Percentiles rank a stretch among this genome's conserved stretches.
These are phyloP conservation scores for Palloptera scutellata DNA, from an alignment of 2,888 invertebrate species.

Conservation along the genomic window DNA sequence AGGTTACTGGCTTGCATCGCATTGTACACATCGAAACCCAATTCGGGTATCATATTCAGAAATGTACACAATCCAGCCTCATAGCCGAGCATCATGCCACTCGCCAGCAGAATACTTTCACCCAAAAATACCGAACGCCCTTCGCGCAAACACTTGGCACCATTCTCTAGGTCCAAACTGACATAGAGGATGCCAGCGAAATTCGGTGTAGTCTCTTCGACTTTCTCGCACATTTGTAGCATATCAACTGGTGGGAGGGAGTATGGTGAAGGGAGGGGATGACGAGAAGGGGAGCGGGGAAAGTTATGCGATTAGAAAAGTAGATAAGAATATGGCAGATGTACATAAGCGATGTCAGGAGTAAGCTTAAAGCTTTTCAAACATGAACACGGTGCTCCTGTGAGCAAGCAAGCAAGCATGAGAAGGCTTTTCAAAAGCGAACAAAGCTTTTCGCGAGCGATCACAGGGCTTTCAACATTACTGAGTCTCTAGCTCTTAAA, in stretches of 20 bases:
- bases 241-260: conserved; percentile 70
- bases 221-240: conserved; percentile 73
- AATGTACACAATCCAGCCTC: conserved; percentile 77
- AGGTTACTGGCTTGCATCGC: conserved; percentile 59
- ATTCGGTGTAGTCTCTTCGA: conserved; percentile 72
- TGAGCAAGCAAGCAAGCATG: too few species aligned
- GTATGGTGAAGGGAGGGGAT: background rate
- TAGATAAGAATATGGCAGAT: background rate
- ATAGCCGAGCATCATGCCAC: conserved; percentile 73
- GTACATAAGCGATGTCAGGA: too few species aligned
- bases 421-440: too few species aligned
- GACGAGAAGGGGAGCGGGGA: too few species aligned
- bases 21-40: conserved; percentile 68
- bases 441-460: too few species aligned
- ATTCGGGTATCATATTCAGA: conserved; percentile 71
- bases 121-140: conserved; percentile 71
- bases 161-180: conserved; percentile 75
- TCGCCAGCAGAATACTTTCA: conserved; percentile 71
- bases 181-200: conserved; percentile 85
- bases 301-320: background rate
- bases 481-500: too few species aligned
- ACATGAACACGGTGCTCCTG: too few species aligned
- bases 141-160: conserved; percentile 68
- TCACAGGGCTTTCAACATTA: too few species aligned
- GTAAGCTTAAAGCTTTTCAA: too few species aligned